Base-by-base conservation (phyloP, 2,113 vertebrate species). In the Glaucomys volans region DNA sequence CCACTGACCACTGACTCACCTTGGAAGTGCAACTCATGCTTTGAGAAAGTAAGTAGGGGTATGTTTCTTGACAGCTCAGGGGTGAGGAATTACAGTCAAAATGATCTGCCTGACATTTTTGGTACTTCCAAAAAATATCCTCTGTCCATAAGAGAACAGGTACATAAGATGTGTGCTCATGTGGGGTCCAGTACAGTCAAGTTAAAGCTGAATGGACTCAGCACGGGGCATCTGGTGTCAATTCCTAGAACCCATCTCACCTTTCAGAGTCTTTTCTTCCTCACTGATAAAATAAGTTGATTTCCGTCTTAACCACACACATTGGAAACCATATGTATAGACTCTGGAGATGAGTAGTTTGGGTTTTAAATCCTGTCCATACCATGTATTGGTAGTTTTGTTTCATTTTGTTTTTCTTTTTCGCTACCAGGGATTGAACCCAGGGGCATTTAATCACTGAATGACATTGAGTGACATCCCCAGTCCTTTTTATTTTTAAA, bases 111-210 rank as follows among this genome's bases (percentile, higher is more conserved):
- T 94, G 28, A 85, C 5, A n/a, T 42, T 82, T 96, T 81, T 32
- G 82, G 11, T 37, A 52, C 35, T 72, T 82, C 57, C 93, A 54
- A 86, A 96, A 96, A 95, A 72, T 90, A 84, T 32, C 16, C 7
- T 79, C 22, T 94, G 66, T 67, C 9, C 62, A 22, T 80, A 22
- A 44, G 44, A 90, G 32, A 5, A 30, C 28, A 79, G 16, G 32
- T 77, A 74, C 40, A 1, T n/a, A 85, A 76, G 50, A 90, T 83
- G 14, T 64, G 3, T 54, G 24, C 17, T 87, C 35, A 9, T 28
- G 22, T 67, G 42, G n/a, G 22, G 4, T 24, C 87, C 6, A 67
- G 37, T 4, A 50, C 4, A 50, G 40, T 16, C 71, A 12, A 89
- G 16, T 26, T 64, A 44, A 14, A 91, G 24, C 71, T 40, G 24